phyloP scores from a whole-genome alignment of 2,888 invertebrate genomes.

The Holacanthella duospinosa region DNA sequence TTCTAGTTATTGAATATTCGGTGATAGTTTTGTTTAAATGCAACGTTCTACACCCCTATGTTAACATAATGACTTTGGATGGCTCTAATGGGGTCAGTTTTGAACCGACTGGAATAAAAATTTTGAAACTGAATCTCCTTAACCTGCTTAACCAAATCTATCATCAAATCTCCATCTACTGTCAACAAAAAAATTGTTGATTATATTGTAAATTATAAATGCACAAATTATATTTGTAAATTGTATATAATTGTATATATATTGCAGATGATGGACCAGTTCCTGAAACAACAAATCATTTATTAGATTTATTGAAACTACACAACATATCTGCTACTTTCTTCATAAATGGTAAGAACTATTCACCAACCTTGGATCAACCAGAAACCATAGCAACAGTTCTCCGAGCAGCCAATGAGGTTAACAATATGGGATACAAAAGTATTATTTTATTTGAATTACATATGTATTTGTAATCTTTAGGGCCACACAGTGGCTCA shows the following conservation, averaged over 20 bases:
- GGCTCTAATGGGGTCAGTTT: too few relatives aligned
- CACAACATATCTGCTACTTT: background rate
- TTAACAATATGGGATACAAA: too few relatives aligned
- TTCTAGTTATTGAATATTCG: too few relatives aligned
- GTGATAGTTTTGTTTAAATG: too few relatives aligned
- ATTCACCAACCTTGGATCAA: background rate
- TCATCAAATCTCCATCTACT: too few relatives aligned
- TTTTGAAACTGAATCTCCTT: too few relatives aligned
- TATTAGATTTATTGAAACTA: background rate
- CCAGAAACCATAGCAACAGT: background rate
- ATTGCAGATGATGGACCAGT: background rate
- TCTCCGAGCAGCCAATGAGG: background rate
- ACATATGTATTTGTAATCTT: background rate
- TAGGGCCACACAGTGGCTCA: background rate
- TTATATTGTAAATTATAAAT: too few relatives aligned
- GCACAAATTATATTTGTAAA: background rate
- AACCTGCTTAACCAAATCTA: too few relatives aligned
- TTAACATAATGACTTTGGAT: too few relatives aligned
- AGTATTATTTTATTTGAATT: background rate
- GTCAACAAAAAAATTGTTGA: too few relatives aligned
- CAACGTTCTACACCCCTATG: too few relatives aligned
- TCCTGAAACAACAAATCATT: background rate
- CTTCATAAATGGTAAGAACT: background rate
- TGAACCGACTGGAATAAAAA: too few relatives aligned
- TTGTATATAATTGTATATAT: background rate